Percentiles rank a stretch among this genome's conserved stretches.
These are phyloP conservation scores for Neodiprion fabricii DNA, from an alignment of 1,140 invertebrate genomes.

Conservation along the genomic window DNA sequence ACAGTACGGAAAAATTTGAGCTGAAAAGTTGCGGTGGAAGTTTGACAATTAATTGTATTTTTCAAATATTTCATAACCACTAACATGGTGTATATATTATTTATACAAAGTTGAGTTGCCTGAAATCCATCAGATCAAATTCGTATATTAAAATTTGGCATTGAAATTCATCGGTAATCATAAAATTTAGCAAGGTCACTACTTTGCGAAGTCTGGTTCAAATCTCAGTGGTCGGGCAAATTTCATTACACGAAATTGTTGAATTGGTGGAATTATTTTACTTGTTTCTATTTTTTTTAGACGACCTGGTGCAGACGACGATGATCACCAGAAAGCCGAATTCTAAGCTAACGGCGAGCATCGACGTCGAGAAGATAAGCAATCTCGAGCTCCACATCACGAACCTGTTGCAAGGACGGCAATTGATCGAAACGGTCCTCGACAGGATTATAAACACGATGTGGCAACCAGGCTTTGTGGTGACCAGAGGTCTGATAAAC, in stretches of 20 bases:
- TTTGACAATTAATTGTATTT: conserved; percentile 16
- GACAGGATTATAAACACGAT: conserved; percentile 75
- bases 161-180: too few relatives aligned
- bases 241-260: too few relatives aligned
- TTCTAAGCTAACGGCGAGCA: conserved; percentile 67
- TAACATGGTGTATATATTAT: too few relatives aligned
- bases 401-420: conserved; percentile 71
- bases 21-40: neutral
- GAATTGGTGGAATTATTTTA: conserved; percentile 66
- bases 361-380: conserved; percentile 75
- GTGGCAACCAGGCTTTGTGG: conserved; percentile 78
- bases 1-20: too few relatives aligned
- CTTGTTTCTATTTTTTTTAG: conserved; percentile 32
- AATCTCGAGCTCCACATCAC: conserved; percentile 79
- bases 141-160: too few relatives aligned
- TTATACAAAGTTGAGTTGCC: too few relatives aligned
- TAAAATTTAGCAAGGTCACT: too few relatives aligned
- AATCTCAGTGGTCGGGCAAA: too few relatives aligned
- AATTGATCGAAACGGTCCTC: conserved; percentile 68
- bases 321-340: conserved; percentile 68
- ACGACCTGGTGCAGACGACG: conserved; percentile 70
- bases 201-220: too few relatives aligned
- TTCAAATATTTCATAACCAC: neutral
- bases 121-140: too few relatives aligned
- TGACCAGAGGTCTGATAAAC: conserved; percentile 77